A percentile compares a stretch with the other conserved stretches of the same genome.
Evolutionary conservation across 2,797 vertebrate genomes (phyloP).

Genomic region (Alca torda): DNA sequence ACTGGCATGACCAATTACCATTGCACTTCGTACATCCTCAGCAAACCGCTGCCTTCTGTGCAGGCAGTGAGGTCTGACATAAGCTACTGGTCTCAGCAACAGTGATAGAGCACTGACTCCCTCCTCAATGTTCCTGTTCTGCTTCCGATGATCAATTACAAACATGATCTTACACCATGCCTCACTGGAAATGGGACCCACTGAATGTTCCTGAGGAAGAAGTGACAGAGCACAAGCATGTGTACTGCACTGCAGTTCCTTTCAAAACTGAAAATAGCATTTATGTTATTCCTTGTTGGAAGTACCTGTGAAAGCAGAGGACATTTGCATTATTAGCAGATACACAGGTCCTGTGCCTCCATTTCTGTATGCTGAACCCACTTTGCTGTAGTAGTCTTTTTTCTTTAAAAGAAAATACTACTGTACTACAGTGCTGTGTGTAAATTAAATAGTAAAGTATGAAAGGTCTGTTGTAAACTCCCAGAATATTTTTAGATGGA

Average conservation of each 20-base stretch:
- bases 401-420: not conserved
- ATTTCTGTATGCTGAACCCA: not conserved
- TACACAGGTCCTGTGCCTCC: not conserved
- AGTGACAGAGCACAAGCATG: not conserved
- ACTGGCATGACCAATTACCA: not conserved
- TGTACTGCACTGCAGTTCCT: not conserved
- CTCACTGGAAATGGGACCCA: not conserved
- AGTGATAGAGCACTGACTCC: rapidly evolving
- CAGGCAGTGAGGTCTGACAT: not conserved
- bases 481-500: not conserved
- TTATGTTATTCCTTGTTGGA: not conserved
- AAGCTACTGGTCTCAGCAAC: not conserved
- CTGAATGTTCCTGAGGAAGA: not conserved
- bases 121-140: not conserved
- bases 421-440: not conserved
- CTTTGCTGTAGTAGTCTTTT: not conserved
- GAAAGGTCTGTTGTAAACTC: not conserved
- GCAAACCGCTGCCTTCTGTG: not conserved
- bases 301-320: not conserved
- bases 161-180: not conserved
- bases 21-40: not conserved
- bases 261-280: not conserved
- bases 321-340: not conserved
- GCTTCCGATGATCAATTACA: not conserved
- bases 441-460: not conserved